Percentiles rank a stretch among this genome's conserved stretches.
These are phyloP conservation scores for Eunapius fragilis DNA, from an alignment of 37 sponge, comb jelly and placozoan genomes.

Conservation along the genomic window DNA sequence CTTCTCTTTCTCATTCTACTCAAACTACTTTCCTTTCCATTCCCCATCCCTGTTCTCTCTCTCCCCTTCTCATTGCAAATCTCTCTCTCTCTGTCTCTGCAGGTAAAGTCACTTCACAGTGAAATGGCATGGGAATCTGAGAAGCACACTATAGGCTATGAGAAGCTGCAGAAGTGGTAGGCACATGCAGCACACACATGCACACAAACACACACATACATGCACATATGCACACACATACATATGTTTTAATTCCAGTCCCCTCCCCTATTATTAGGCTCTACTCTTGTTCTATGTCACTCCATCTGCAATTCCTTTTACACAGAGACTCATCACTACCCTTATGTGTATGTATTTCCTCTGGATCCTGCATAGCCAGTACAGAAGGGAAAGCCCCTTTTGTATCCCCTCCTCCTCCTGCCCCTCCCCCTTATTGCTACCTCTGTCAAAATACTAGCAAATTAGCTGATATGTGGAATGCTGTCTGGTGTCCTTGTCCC, in stretches of 20 bases:
- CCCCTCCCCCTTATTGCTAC: background rate
- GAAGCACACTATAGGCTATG: conserved; percentile 59
- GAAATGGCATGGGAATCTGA: conserved; percentile 95
- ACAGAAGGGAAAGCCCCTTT: background rate
- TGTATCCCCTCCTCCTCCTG: background rate
- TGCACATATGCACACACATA: too few species aligned
- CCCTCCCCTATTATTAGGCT: too few species aligned
- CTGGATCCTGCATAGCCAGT: background rate
- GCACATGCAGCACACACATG: background rate
- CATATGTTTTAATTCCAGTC: too few species aligned
- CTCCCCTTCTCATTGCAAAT: too few species aligned
- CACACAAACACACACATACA: too few species aligned
- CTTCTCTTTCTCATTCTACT: too few species aligned
- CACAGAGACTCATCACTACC: background rate
- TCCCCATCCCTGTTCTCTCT: too few species aligned
- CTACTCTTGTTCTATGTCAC: too few species aligned
- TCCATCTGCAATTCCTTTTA: too few species aligned
- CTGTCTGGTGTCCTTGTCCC: background rate
- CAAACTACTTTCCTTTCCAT: too few species aligned
- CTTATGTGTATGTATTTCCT: background rate
- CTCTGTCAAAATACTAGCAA: background rate
- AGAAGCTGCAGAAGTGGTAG: conserved; percentile 74
- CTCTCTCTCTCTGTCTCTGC: background rate
- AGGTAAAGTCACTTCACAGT: conserved; percentile 68
- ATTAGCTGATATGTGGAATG: background rate